These are phyloP conservation scores for Drepana arcuata DNA, from an alignment of 1,140 invertebrate species.

Conservation along the genomic window DNA sequence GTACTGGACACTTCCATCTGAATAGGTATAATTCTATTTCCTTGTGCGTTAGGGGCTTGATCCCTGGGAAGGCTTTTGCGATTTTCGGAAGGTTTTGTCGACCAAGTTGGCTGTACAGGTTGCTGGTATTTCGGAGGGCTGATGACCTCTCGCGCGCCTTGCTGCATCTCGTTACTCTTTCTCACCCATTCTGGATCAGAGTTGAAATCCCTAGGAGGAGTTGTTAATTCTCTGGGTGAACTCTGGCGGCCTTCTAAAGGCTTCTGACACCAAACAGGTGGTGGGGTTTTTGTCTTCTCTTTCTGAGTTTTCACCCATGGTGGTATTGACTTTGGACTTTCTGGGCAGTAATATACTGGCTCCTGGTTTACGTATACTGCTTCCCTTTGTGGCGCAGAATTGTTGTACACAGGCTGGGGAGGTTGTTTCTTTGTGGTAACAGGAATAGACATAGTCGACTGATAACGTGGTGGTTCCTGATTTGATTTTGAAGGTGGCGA, in stretches of 20 bases:
- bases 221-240: conserved; percentile 40
- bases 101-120: conserved; percentile 54
- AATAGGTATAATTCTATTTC: conserved; percentile 57
- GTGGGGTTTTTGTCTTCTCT: conserved; percentile 64
- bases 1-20: conserved; percentile 64
- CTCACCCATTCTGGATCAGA: conserved; percentile 57
- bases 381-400: conserved; percentile 41
- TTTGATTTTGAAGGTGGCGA: conserved; percentile 22
- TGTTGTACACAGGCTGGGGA: conserved; percentile 40
- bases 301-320: conserved; percentile 66
- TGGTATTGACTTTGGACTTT: conserved; percentile 59
- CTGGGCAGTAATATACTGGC: conserved; percentile 54
- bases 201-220: conserved; percentile 52
- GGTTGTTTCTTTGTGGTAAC: conserved; percentile 55
- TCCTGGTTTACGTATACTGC: conserved; percentile 54
- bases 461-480: conserved; percentile 52
- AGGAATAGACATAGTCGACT: conserved; percentile 66
- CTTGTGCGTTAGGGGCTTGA: conserved; percentile 24
- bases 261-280: conserved; percentile 62
- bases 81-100: conserved; percentile 57
- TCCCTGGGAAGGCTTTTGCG: conserved; percentile 61
- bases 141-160: conserved; percentile 38
- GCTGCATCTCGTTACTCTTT: conserved; percentile 58
- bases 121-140: conserved; percentile 60
- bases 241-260: conserved; percentile 53